phyloP scores from a whole-genome alignment of 1,140 invertebrate species.

The Prorops nasuta region DNA sequence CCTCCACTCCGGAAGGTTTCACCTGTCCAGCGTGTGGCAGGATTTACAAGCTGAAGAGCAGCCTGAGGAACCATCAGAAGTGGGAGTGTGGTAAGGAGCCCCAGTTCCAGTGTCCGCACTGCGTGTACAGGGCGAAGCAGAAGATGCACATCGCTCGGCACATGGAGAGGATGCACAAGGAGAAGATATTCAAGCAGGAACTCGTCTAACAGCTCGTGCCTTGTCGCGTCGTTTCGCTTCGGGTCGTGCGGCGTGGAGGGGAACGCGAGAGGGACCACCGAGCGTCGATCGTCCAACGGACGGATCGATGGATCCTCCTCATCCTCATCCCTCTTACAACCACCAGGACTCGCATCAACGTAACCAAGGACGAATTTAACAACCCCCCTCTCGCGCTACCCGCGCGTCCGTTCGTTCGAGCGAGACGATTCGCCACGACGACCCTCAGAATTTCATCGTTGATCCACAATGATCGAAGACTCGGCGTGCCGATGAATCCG shows the following conservation, averaged over 20 bases:
- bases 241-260: constrained; percentile 2
- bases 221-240: background rate
- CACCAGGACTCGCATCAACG: too few relatives aligned
- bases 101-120: constrained; percentile 79
- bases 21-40: constrained; percentile 77
- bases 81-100: constrained; percentile 86
- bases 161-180: constrained; percentile 84
- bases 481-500: too few relatives aligned
- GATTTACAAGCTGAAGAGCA: constrained; percentile 81
- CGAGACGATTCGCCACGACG: background rate
- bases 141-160: constrained; percentile 85
- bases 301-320: background rate
- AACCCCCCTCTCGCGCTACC: too few relatives aligned
- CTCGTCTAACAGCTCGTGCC: constrained; percentile 33
- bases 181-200: constrained; percentile 61
- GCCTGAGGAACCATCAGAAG: constrained; percentile 80
- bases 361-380: too few relatives aligned
- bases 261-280: constrained; percentile 1
- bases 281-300: constrained; percentile 1
- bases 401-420: background rate
- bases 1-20: constrained; percentile 59
- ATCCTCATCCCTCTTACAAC: background rate
- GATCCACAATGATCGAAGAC: too few relatives aligned
- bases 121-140: constrained; percentile 78
- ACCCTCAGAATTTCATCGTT: too few relatives aligned